Evolutionary conservation across 2,113 vertebrate species (phyloP), one percentile per base, ranked within the genome.

Genomic region (Hassar affinis): DNA sequence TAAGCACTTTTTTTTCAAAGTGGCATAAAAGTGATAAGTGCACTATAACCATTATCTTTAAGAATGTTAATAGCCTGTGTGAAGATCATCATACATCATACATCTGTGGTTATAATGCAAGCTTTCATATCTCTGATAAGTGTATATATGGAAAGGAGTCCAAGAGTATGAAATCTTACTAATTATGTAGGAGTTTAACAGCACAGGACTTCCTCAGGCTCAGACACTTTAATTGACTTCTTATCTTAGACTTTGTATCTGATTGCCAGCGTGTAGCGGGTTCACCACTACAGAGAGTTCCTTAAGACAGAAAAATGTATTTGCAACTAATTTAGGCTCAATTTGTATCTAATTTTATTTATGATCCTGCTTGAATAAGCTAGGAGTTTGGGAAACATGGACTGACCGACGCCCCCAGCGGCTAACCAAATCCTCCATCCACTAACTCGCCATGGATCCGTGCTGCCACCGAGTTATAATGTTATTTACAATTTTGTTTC

Each of bases 401-500:
- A 76, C 49, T 1, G n/a, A 76, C 49, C 1, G 20, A 6, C 14
- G 86, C 80, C 86, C 51, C 84, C 85, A 78, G 86, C 15, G 84
- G 56, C 17, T 56, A 77, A 51, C 59, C 61, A 45, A 22, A 30
- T 2, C 17, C 57, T 78, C 3, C 17, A 20, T 57, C 47, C 38
- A 76, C 56, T 18, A 52, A 3, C 52, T 54, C 51, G 51, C 79
- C 38, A 85, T 84, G 84, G 84, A 64, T 35, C 72, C 62, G 72
- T 38, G 61, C 62, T 80, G 77, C 8, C 6, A 64, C 4, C 27
- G 3, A 64, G 56, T 78, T 56, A 72, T 22, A 17, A 3, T 84
- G n/a, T 78, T 88, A 82, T 75, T 64, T 4, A 66, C 86, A 47
- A n/a, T 93, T 61, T 1, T 92, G 35, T 79, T 90, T 14, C 76